A percentile compares a stretch with the other conserved stretches of the same genome.
Conservation (phyloP, 2,888 invertebrate genomes). For the Eupithecia subfuscata region DNA sequence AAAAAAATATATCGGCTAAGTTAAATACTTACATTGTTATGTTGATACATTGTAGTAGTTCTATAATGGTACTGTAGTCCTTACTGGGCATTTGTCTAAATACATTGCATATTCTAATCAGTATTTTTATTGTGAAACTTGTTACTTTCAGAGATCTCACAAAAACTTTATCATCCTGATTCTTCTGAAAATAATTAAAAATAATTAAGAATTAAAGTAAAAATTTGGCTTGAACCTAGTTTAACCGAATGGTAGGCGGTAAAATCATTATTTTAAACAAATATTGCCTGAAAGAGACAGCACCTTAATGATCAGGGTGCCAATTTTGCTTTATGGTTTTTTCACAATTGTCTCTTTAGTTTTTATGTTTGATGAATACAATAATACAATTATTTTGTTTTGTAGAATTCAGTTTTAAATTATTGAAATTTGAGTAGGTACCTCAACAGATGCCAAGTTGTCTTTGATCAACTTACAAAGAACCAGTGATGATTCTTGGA, state of each 20-base stretch:
- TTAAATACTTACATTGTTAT: slow-evolving; percentile 62
- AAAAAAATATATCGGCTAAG: neutral
- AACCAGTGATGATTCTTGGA: slow-evolving; percentile 57
- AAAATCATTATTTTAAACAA: neutral
- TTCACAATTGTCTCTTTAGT: neutral
- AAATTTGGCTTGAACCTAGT: neutral
- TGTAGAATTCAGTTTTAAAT: neutral
- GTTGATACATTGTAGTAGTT: slow-evolving; percentile 58
- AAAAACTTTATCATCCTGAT: slow-evolving; percentile 67
- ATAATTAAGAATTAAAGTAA: neutral
- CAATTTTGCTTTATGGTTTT: neutral
- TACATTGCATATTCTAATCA: slow-evolving; percentile 69
- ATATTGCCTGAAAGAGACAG: neutral
- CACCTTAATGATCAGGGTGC: too few species aligned
- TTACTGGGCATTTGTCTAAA: slow-evolving; percentile 59
- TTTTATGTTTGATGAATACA: neutral
- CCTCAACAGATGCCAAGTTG: slow-evolving; percentile 66
- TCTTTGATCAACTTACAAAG: slow-evolving; percentile 60
- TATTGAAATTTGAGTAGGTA: slow-evolving; percentile 38
- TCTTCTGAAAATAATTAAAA: slow-evolving; percentile 56
- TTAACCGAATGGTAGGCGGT: neutral
- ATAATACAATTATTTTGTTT: neutral
- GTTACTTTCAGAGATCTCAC: slow-evolving; percentile 77
- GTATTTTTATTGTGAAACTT: slow-evolving; percentile 78
- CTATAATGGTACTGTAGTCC: slow-evolving; percentile 55